Conservation (phyloP, 2,888 invertebrate genomes). For the Furcula furcula region DNA sequence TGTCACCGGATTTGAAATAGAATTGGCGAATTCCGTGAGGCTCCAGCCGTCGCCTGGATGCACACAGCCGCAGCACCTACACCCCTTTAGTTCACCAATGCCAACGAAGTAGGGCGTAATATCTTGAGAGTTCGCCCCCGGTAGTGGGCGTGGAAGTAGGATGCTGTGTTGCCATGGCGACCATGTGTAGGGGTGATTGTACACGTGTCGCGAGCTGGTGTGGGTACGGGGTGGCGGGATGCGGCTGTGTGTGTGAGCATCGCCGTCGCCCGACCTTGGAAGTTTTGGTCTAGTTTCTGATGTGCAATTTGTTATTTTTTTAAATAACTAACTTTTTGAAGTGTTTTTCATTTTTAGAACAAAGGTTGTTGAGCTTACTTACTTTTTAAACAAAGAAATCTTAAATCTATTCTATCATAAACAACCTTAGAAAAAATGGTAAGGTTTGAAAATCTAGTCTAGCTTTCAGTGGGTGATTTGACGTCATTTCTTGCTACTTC, state of each 20-base stretch:
- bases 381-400: no score
- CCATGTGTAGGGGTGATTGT: slow-evolving; percentile 72
- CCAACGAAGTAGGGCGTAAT: slow-evolving; percentile 79
- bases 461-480: slow-evolving; percentile 34
- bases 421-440: no score
- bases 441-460: slow-evolving; percentile 1
- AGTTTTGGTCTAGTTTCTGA: slow-evolving; percentile 68
- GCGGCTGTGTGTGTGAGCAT: slow-evolving; percentile 39
- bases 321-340: no score
- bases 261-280: slow-evolving; percentile 62
- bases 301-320: slow-evolving; percentile 19
- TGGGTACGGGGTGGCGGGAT: slow-evolving; percentile 47
- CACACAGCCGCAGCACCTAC: slow-evolving; percentile 64
- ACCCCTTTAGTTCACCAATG: slow-evolving; percentile 79
- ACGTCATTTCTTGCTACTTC: slow-evolving; percentile 59
- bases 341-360: slow-evolving; percentile 13
- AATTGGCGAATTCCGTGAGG: slow-evolving; percentile 57
- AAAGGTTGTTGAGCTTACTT: background rate
- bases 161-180: slow-evolving; percentile 84
- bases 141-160: slow-evolving; percentile 82
- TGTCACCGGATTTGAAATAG: slow-evolving; percentile 37
- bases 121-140: slow-evolving; percentile 79
- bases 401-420: no score
- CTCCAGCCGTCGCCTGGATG: slow-evolving; percentile 45
- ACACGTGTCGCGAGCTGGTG: slow-evolving; percentile 54